These are phyloP conservation scores for Setipinna tenuifilis DNA, from an alignment of 2,797 vertebrate species.

Conservation along the genomic window DNA sequence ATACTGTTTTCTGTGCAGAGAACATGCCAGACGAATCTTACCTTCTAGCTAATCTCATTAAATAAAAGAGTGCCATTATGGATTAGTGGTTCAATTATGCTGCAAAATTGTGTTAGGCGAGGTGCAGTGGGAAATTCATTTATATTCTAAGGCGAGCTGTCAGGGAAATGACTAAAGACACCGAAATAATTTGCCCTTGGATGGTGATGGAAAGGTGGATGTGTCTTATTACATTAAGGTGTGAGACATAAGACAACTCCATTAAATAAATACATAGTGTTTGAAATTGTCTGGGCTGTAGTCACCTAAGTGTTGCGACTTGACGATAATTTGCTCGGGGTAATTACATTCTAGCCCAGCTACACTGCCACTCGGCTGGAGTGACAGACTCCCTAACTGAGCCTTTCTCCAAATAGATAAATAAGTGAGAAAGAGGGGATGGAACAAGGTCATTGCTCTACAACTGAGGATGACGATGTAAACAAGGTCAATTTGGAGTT, in stretches of 20 bases:
- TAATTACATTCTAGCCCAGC: not conserved
- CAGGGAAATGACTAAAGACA: slow-evolving; percentile 3
- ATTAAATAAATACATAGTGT: slow-evolving; percentile 14
- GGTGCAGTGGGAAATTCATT: not conserved
- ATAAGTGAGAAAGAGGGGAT: too few relatives aligned
- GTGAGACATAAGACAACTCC: not conserved
- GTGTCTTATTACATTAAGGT: not conserved
- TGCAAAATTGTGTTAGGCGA: not conserved
- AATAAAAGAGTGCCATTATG: slow-evolving; percentile 8
- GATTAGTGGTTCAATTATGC: slow-evolving; percentile 18
- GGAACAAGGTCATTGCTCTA: too few relatives aligned
- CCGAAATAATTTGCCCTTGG: slow-evolving; percentile 8
- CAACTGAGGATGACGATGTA: too few relatives aligned
- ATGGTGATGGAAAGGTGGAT: not conserved
- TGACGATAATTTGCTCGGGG: not conserved
- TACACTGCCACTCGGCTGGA: not conserved
- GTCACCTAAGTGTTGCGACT: not conserved
- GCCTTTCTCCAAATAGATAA: not conserved
- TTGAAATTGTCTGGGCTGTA: not conserved
- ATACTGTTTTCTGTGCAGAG: not conserved
- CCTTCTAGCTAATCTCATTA: not conserved
- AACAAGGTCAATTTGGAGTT: too few relatives aligned
- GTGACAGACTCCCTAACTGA: not conserved
- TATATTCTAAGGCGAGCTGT: not conserved
- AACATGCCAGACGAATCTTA: not conserved